A percentile compares a stretch with the other conserved stretches of the same genome.
Conservation (phyloP, 2,797 vertebrate species). For the Phoeniculus purpureus region DNA sequence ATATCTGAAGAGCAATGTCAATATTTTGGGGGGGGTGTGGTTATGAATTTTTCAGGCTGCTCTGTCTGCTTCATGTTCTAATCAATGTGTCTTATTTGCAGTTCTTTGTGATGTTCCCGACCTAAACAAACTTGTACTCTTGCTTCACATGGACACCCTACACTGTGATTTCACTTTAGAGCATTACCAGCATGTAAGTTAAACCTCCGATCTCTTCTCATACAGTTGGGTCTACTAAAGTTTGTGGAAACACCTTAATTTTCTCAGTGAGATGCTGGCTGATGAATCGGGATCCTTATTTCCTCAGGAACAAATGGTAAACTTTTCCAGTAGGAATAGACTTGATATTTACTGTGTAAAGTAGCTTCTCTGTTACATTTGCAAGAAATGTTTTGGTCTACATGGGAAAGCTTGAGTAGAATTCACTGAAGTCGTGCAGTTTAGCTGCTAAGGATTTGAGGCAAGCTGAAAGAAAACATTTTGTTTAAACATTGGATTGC, state of each 20-base stretch:
- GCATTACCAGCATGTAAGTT: background rate
- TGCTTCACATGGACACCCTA: background rate
- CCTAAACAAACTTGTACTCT: background rate
- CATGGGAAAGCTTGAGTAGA: background rate
- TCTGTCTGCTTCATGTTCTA: background rate
- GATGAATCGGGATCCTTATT: background rate
- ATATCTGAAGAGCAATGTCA: background rate
- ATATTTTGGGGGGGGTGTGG: fast-evolving
- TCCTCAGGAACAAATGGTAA: background rate
- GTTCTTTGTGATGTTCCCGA: background rate
- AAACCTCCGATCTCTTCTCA: background rate
- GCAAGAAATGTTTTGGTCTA: background rate
- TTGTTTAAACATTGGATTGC: slow-evolving; percentile 8
- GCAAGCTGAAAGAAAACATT: slow-evolving; percentile 22
- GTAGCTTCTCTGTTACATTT: background rate
- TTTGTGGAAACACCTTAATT: background rate
- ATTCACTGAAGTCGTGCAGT: background rate
- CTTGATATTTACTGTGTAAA: background rate
- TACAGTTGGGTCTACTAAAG: background rate
- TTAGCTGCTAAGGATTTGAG: slow-evolving; percentile 9
- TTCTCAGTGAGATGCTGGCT: background rate
- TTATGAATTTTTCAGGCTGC: background rate
- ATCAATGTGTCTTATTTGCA: background rate
- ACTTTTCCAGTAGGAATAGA: background rate
- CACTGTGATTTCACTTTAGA: background rate